phyloP scores from a whole-genome alignment of 2,797 vertebrate species.

The Micromesistius poutassou region DNA sequence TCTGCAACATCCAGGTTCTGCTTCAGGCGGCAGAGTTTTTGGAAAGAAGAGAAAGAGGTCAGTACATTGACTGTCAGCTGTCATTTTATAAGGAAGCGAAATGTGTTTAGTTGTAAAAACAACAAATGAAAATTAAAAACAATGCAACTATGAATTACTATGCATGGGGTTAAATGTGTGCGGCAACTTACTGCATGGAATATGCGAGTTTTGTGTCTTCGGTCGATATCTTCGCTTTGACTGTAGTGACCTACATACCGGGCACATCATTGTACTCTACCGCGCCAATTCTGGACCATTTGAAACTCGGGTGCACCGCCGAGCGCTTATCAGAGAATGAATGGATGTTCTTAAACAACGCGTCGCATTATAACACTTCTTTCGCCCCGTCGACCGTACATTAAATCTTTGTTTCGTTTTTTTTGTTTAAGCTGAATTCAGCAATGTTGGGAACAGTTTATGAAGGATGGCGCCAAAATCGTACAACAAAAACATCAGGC shows the following conservation, averaged over 20 bases:
- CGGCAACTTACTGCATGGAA: too few species aligned
- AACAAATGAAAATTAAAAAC: conserved; percentile 45
- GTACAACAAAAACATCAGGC: conserved; percentile 45
- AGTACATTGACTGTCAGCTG: conserved; percentile 50
- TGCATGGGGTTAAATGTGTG: background rate
- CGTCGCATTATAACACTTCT: background rate
- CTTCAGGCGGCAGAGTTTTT: conserved; percentile 90
- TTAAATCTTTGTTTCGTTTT: background rate
- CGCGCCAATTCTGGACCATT: conserved; percentile 77
- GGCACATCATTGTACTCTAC: conserved; percentile 73
- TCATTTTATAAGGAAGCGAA: conserved; percentile 43
- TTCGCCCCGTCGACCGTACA: background rate
- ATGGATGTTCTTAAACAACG: conserved; percentile 21
- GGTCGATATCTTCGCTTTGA: conserved; percentile 44
- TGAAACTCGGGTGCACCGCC: conserved; percentile 63
- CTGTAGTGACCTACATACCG: conserved; percentile 77
- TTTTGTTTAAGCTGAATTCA: background rate
- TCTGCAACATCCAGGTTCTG: conserved; percentile 89
- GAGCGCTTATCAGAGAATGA: background rate
- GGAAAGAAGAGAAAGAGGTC: conserved; percentile 84
- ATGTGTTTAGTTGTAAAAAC: conserved; percentile 34
- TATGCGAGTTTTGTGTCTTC: background rate
- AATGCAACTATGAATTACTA: background rate
- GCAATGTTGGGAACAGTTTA: background rate
- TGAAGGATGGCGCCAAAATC: conserved; percentile 62